Evolutionary conservation across 37 sponge, comb jelly and placozoan species (phyloP), one percentile per base, ranked within the genome.

Genomic region (Eunapius fragilis): DNA sequence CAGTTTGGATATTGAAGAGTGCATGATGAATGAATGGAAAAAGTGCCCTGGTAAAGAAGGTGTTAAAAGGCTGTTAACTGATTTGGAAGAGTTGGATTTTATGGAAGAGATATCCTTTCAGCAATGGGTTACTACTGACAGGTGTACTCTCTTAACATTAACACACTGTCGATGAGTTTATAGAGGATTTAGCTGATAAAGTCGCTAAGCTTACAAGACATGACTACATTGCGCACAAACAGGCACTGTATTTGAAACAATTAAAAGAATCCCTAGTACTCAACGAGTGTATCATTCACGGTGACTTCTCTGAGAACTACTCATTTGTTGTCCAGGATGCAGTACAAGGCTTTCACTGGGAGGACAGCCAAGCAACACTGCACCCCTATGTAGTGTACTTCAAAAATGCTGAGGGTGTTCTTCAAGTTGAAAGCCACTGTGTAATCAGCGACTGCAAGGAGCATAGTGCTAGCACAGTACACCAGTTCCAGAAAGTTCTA

Each of bases 291-390:
- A 23, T 84, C 25, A 75, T 89, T 25, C 68, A 47, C 3, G 82
- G 77, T 68, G 88, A 87, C 37, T 87, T 87, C 75, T 81, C 87
- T 70, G 87, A 87, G 32, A 87, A 80, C 69, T 88, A 88, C 83
- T 68, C 84, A 22, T 88, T 88, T 81, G 35, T 88, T 23, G 31
- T 88, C 12, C 83, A 88, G 69, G 89, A 88, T 77, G 84, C 79
- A 45, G 79, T 73, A n/a, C 88, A 88, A 41, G 89, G 84, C 13
- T 88, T 82, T 37, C 89, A 88, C 69, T 88, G 89, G 89, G 83
- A 88, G 32, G 82, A 88, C 48, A 83, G 84, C n/a, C 89, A 88
- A 69, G 89, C 89, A 41, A 88, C 89, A 22, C 31, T 88, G 32
- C 82, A 87, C 31, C 88, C 82, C 28, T 87, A 81, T 71, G 88